Percentiles rank a stretch among this genome's conserved stretches.
Conservation (phyloP, 37 sponge, comb jelly and placozoan genomes). For the Amphimedon queenslandica region DNA sequence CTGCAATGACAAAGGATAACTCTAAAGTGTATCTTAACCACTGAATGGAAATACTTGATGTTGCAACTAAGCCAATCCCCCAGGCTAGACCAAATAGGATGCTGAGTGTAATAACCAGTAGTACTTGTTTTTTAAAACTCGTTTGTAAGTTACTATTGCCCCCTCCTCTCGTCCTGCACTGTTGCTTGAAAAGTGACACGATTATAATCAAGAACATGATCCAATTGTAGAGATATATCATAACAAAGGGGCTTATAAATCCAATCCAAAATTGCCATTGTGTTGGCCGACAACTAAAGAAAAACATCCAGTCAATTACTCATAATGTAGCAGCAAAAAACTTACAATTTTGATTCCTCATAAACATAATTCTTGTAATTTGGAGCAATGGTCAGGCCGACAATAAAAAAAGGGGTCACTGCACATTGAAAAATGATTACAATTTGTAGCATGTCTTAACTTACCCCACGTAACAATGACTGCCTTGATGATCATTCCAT, state of each 20-base stretch:
- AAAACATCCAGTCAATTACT: neutral
- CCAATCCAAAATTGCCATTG: conserved; percentile 32
- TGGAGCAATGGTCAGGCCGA: conserved; percentile 12
- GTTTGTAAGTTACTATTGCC: neutral
- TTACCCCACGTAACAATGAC: conserved; percentile 1
- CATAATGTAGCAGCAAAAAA: neutral
- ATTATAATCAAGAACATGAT: conserved; percentile 27
- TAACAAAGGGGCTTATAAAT: conserved; percentile 15
- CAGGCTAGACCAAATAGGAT: conserved; percentile 41
- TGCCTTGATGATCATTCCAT: neutral
- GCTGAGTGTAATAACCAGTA: conserved; percentile 12
- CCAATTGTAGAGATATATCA: conserved; percentile 34
- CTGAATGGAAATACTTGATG: neutral
- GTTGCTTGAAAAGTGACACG: conserved; percentile 2
- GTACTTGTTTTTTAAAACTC: neutral
- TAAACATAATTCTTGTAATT: conserved; percentile 20
- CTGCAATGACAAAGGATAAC: conserved; percentile 7
- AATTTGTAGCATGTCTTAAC: neutral
- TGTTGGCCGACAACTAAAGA: conserved; percentile 26
- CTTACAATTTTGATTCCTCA: conserved; percentile 8
- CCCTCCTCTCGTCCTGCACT: neutral
- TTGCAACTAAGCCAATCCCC: conserved; percentile 30
- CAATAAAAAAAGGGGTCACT: conserved; percentile 33
- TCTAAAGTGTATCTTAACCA: conserved; percentile 7
- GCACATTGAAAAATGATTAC: neutral